Percentiles rank a stretch among this genome's conserved stretches.
Evolutionary conservation across 2,888 invertebrate species (phyloP).

Genomic region (Lithophane semibrunnea): DNA sequence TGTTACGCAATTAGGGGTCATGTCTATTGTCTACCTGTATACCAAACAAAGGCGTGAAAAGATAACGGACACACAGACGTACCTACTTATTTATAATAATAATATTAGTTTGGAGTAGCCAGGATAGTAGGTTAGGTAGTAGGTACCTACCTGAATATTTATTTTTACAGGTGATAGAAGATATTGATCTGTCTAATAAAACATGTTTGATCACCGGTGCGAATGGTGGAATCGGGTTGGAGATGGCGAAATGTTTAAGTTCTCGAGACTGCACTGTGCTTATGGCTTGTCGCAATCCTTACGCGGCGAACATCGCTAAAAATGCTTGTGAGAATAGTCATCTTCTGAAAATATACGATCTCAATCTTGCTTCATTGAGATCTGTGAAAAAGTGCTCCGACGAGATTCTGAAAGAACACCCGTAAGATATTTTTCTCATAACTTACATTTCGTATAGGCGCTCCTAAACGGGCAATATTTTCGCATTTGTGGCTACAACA

Average conservation of each 20-base stretch:
- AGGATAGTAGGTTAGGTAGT: background rate
- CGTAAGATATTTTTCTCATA: slow-evolving; percentile 20
- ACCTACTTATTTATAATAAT: background rate
- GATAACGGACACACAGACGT: background rate
- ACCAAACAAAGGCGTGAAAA: background rate
- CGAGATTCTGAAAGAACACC: slow-evolving; percentile 68
- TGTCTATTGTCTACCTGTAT: background rate
- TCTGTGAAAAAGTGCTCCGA: slow-evolving; percentile 82
- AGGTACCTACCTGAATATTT: slow-evolving; percentile 1
- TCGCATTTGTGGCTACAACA: too few species aligned
- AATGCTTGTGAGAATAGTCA: slow-evolving; percentile 70
- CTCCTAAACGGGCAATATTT: background rate
- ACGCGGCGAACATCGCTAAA: slow-evolving; percentile 89
- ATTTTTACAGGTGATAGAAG: slow-evolving; percentile 92
- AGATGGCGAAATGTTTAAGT: slow-evolving; percentile 95
- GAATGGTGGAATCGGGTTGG: slow-evolving; percentile 97
- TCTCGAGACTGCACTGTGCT: slow-evolving; percentile 95
- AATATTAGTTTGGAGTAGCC: background rate
- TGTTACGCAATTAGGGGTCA: background rate
- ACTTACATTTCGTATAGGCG: background rate
- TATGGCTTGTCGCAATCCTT: slow-evolving; percentile 95
- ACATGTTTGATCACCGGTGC: slow-evolving; percentile 97
- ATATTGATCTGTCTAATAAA: slow-evolving; percentile 95
- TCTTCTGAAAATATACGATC: slow-evolving; percentile 76
- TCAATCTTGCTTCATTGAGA: slow-evolving; percentile 82